Evolutionary conservation across 2,113 vertebrate species (phyloP).

Genomic region (sheep (Ovis aries)): DNA sequence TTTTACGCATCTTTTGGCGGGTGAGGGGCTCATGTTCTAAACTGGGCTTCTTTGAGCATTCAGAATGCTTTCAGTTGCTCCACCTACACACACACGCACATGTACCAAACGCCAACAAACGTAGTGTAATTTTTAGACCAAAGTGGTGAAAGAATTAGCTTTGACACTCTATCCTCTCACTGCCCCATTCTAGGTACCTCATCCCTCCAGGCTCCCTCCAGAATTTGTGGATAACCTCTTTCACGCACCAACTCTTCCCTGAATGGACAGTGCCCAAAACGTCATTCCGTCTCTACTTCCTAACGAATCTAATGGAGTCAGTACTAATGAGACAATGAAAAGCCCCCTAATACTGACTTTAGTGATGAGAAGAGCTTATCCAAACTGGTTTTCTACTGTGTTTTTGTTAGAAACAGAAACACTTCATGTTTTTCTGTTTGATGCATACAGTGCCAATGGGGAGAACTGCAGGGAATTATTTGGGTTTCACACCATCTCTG

Average conservation of each 20-base stretch:
- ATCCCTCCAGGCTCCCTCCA: no score
- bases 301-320: neutral
- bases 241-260: neutral
- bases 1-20: neutral
- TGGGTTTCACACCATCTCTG: neutral
- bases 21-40: neutral
- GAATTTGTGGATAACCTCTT: neutral
- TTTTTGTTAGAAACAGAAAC: neutral
- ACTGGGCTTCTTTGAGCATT: neutral
- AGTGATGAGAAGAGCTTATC: neutral
- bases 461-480: neutral
- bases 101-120: neutral
- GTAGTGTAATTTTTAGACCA: neutral
- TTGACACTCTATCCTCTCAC: neutral
- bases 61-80: neutral
- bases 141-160: neutral
- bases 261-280: accelerated
- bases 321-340: neutral
- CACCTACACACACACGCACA: neutral
- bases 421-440: neutral
- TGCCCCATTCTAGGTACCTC: accelerated
- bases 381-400: neutral
- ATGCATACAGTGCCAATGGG: accelerated
- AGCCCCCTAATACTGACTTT: neutral
- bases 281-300: neutral